These are phyloP conservation scores for Halictus rubicundus DNA, from an alignment of 1,140 invertebrate genomes.

Conservation along the genomic window DNA sequence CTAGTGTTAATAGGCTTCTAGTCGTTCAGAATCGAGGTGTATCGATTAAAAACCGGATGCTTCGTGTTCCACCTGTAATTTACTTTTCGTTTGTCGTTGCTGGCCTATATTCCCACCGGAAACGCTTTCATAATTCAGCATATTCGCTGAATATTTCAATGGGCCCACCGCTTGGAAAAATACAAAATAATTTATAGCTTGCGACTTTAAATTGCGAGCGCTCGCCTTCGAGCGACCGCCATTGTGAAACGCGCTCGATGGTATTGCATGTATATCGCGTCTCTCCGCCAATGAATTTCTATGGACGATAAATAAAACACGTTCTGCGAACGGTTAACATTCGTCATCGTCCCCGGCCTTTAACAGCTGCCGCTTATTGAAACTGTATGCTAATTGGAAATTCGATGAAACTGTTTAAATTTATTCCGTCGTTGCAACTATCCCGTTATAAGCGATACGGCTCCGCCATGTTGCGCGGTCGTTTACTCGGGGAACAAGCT, in stretches of 20 bases:
- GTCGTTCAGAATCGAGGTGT: neutral
- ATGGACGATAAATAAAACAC: neutral
- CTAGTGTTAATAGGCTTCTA: too few relatives aligned
- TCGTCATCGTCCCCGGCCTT: neutral
- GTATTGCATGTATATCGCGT: neutral
- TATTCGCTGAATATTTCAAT: neutral
- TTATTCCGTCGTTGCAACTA: neutral
- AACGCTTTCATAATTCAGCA: slow-evolving; percentile 13
- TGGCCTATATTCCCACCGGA: neutral
- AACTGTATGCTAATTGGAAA: slow-evolving; percentile 13
- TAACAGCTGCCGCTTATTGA: neutral
- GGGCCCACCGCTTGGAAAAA: neutral
- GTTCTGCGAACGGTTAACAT: neutral
- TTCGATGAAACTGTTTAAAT: neutral
- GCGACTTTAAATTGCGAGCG: neutral
- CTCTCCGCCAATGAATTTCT: neutral
- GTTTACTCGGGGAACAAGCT: neutral
- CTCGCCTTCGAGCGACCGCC: neutral
- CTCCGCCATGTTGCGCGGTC: neutral
- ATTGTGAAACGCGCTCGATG: slow-evolving; percentile 5
- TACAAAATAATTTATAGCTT: slow-evolving; percentile 1
- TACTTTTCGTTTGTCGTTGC: neutral
- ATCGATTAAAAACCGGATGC: neutral
- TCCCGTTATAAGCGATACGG: neutral
- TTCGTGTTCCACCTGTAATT: neutral